Evolutionary conservation across 1,140 invertebrate genomes (phyloP).

Genomic region (Zaprionus vittiger): DNA sequence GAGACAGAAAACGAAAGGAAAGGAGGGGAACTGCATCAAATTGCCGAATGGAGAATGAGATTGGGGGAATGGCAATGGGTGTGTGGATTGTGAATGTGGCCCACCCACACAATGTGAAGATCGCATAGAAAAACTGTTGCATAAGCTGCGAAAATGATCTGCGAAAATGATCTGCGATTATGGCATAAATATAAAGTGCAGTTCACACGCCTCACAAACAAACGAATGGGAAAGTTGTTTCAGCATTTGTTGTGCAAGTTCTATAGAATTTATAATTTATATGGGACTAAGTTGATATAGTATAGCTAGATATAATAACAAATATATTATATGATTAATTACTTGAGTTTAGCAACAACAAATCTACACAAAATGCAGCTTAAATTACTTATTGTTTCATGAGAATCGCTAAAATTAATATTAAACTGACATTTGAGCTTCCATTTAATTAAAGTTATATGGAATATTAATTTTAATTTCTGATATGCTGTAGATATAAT

Average conservation of each 20-base stretch:
- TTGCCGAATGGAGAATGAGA: background rate
- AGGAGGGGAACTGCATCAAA: background rate
- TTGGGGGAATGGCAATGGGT: background rate
- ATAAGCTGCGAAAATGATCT: constrained; percentile 4
- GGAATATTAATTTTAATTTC: no score
- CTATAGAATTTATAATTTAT: background rate
- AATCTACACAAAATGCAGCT: background rate
- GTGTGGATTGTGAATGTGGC: background rate
- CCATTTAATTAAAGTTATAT: no score
- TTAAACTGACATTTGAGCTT: no score
- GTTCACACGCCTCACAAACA: background rate
- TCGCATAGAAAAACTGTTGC: constrained; percentile 6
- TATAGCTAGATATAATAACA: background rate
- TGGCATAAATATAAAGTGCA: background rate
- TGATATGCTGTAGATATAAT: no score
- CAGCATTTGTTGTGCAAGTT: constrained; percentile 1
- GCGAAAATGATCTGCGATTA: background rate
- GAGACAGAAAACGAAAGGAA: background rate
- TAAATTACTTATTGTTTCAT: background rate
- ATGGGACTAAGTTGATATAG: background rate
- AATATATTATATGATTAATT: background rate
- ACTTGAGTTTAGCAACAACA: background rate
- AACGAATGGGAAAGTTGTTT: background rate
- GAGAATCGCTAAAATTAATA: no score
- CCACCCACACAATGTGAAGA: background rate